Percentiles rank a stretch among this genome's conserved stretches.
Conservation (phyloP, 2,797 vertebrate genomes). For the Sebastolobus alascanus region DNA sequence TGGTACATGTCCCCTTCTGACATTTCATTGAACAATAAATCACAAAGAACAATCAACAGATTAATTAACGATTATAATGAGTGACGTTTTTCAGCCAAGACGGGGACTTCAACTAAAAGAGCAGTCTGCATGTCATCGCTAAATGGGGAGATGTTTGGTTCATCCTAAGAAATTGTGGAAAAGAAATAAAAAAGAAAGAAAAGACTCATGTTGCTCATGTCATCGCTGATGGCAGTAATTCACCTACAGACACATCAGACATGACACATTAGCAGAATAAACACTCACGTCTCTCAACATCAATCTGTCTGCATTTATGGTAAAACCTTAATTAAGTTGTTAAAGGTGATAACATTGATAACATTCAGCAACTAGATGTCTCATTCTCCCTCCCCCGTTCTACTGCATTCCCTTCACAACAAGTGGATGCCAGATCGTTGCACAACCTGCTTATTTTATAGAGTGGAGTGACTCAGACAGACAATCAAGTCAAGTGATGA, state of each 20-base stretch:
- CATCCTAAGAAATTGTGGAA: neutral
- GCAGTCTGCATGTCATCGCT: neutral
- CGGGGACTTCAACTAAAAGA: neutral
- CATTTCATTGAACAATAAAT: neutral
- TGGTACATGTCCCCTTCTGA: neutral
- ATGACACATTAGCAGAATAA: neutral
- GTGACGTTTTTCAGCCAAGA: neutral
- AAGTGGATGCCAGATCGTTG: too few species aligned
- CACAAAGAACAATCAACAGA: neutral
- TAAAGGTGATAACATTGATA: too few species aligned
- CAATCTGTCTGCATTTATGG: neutral
- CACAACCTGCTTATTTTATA: too few species aligned
- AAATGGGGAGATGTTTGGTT: neutral
- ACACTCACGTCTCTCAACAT: neutral
- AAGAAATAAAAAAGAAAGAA: neutral
- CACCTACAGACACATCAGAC: slow-evolving; percentile 16
- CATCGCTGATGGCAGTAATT: slow-evolving; percentile 29
- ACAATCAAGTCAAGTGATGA: too few species aligned
- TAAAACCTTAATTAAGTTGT: slow-evolving; percentile 17
- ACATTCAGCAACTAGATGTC: too few species aligned
- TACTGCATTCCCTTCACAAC: too few species aligned
- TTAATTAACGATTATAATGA: neutral
- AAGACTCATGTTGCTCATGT: neutral
- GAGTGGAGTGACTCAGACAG: too few species aligned
- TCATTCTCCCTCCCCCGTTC: too few species aligned